These are phyloP conservation scores for Tiliacea citrago DNA, from an alignment of 2,888 invertebrate species.

Conservation along the genomic window DNA sequence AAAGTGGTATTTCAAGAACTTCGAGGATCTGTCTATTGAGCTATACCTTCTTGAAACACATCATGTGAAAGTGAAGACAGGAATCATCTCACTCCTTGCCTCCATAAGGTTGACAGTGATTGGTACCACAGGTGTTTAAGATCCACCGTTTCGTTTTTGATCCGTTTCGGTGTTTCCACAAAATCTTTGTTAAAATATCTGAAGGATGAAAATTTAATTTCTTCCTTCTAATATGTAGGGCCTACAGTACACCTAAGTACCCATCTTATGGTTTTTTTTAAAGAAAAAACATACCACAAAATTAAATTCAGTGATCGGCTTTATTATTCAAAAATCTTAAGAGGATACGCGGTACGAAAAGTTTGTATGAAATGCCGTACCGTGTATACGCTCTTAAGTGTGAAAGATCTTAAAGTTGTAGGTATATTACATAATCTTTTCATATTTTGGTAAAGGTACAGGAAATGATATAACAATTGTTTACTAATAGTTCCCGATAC, in stretches of 20 bases:
- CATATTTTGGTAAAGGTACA: neutral
- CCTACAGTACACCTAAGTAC: neutral
- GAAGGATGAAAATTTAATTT: neutral
- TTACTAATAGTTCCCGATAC: neutral
- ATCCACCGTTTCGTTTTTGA: too few species aligned
- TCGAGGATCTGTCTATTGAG: neutral
- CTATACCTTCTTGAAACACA: neutral
- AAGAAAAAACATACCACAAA: constrained; percentile 7
- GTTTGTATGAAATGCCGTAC: too few species aligned
- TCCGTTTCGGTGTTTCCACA: too few species aligned
- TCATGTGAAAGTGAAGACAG: neutral
- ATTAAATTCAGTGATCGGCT: neutral
- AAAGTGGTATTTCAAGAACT: neutral
- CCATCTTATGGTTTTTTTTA: neutral
- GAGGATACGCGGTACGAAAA: too few species aligned
- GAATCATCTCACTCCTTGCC: neutral
- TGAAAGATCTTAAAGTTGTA: neutral
- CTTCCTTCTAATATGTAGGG: neutral
- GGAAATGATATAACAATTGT: neutral
- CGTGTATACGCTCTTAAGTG: too few species aligned
- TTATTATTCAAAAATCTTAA: constrained; percentile 9
- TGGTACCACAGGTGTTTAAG: neutral
- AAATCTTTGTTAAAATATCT: neutral
- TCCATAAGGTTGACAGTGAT: neutral
- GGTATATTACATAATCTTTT: neutral